These are phyloP conservation scores for Rhabdophis nuchalis DNA, from an alignment of 2,797 vertebrate genomes.

Conservation along the genomic window DNA sequence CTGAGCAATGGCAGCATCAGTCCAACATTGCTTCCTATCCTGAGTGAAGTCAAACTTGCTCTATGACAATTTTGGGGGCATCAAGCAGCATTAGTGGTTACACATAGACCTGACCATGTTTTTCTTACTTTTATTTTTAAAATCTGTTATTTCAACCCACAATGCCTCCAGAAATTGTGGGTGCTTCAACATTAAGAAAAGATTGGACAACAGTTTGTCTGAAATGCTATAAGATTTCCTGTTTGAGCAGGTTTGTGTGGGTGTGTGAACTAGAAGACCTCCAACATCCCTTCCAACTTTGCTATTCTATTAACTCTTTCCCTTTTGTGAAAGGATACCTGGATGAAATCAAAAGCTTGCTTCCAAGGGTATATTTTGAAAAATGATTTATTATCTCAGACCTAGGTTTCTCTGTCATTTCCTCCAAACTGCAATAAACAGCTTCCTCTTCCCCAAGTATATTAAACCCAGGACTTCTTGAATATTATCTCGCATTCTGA, in stretches of 20 bases:
- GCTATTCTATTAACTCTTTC: background rate
- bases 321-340: background rate
- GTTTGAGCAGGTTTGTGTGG: no score
- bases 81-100: background rate
- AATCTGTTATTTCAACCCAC: background rate
- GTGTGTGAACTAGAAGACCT: background rate
- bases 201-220: background rate
- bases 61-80: background rate
- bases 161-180: background rate
- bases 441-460: background rate
- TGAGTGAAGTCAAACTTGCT: background rate
- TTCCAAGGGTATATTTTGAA: background rate
- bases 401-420: background rate
- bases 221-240: background rate
- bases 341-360: background rate
- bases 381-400: background rate
- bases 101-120: background rate
- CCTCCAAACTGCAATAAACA: background rate
- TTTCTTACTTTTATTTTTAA: background rate
- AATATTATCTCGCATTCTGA: background rate
- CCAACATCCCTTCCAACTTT: background rate
- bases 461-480: background rate
- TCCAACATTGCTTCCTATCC: background rate
- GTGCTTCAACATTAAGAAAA: background rate
- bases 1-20: background rate